Conservation (phyloP, 2,888 invertebrate genomes). For the Thereva unica region DNA sequence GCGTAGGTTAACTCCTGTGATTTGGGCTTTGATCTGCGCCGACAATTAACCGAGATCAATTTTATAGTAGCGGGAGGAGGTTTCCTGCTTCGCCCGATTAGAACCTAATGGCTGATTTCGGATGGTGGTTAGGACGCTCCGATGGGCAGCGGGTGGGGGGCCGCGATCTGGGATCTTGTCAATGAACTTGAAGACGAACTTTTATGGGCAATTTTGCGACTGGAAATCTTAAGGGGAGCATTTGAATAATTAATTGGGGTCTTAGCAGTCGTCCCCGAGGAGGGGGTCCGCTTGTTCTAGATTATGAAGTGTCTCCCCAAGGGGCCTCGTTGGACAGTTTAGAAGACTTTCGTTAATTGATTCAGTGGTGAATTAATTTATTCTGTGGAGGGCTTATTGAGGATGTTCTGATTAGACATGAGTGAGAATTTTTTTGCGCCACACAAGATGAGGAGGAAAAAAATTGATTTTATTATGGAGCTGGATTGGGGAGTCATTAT, state of each 20-base stretch:
- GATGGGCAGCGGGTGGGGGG: too few relatives aligned
- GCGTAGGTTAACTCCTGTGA: constrained; percentile 13
- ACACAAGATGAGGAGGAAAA: constrained; percentile 12
- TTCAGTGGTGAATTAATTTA: constrained; percentile 26
- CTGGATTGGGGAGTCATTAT: too few relatives aligned
- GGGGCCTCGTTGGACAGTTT: background rate
- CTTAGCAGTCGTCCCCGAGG: too few relatives aligned
- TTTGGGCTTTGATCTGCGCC: constrained; percentile 23
- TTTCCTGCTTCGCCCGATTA: background rate
- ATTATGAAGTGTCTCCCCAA: too few relatives aligned
- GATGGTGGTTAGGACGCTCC: too few relatives aligned
- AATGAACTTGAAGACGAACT: too few relatives aligned
- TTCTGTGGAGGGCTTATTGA: constrained; percentile 3
- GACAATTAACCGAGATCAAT: constrained; percentile 30
- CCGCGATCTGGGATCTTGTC: too few relatives aligned
- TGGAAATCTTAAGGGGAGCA: too few relatives aligned
- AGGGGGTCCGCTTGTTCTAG: too few relatives aligned
- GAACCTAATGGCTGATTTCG: background rate
- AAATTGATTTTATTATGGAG: background rate
- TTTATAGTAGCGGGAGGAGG: constrained; percentile 19
- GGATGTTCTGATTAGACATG: background rate
- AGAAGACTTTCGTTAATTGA: constrained; percentile 17
- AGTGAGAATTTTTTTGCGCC: constrained; percentile 20
- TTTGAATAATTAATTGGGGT: too few relatives aligned
- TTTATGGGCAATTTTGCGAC: too few relatives aligned